phyloP scores from a whole-genome alignment of 1,140 invertebrate genomes.

The Bombus sylvicola region DNA sequence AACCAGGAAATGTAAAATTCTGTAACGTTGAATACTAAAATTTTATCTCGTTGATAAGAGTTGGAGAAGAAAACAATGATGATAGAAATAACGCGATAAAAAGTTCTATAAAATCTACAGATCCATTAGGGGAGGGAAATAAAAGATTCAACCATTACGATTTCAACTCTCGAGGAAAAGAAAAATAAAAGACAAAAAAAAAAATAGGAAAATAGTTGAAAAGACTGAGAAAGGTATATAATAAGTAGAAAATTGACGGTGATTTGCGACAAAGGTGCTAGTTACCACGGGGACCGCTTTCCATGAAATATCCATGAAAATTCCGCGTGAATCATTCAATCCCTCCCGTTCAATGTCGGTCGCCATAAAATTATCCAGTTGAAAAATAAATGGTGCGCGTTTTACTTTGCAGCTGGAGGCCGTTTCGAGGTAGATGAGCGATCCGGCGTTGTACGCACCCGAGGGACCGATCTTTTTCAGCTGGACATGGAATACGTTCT shows the following conservation, averaged over 20 bases:
- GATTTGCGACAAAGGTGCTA: neutral
- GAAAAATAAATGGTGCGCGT: conserved; percentile 17
- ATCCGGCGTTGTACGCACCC: conserved; percentile 95
- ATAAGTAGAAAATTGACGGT: neutral
- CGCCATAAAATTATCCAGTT: conserved; percentile 8
- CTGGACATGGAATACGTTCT: conserved; percentile 98
- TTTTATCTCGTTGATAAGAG: too few relatives aligned
- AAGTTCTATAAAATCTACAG: too few relatives aligned
- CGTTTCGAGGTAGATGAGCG: conserved; percentile 95
- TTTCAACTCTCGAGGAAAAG: neutral
- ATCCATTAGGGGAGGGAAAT: too few relatives aligned
- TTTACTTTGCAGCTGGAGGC: conserved; percentile 84
- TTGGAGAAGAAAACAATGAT: too few relatives aligned
- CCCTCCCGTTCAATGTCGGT: neutral
- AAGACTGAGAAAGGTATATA: too few relatives aligned
- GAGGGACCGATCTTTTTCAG: conserved; percentile 95
- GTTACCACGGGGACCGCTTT: neutral
- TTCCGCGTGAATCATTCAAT: too few relatives aligned
- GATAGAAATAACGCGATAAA: too few relatives aligned
- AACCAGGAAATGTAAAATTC: too few relatives aligned
- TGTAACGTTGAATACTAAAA: too few relatives aligned
- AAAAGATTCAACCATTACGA: too few relatives aligned
- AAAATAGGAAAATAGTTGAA: too few relatives aligned
- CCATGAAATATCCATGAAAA: neutral
- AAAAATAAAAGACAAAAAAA: too few relatives aligned